Conservation (phyloP, 92 coral and sea anemone genomes). For the Porites evermanni region DNA sequence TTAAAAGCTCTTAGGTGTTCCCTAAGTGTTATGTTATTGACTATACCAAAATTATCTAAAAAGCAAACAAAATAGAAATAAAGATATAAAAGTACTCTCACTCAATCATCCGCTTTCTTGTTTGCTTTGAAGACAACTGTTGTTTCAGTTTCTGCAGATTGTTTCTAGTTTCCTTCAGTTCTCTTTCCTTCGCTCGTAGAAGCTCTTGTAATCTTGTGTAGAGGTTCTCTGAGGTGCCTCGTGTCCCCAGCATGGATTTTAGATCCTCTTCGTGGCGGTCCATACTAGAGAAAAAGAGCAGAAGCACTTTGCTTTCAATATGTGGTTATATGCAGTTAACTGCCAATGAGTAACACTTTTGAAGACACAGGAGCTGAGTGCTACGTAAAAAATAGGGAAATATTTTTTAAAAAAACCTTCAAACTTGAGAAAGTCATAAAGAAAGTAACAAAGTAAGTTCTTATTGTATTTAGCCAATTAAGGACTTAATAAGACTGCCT, state of each 20-base stretch:
- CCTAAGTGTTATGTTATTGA: background rate
- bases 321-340: no score
- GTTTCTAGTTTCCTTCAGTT: slow-evolving; percentile 58
- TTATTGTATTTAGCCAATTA: no score
- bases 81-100: slow-evolving; percentile 36
- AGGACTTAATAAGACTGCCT: no score
- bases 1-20: no score
- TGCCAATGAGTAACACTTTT: no score
- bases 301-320: background rate
- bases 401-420: no score
- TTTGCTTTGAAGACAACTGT: slow-evolving; percentile 80
- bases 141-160: slow-evolving; percentile 81
- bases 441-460: no score
- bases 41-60: background rate
- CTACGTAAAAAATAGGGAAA: no score
- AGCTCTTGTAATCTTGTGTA: slow-evolving; percentile 58
- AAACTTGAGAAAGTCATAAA: no score
- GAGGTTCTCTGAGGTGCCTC: slow-evolving; percentile 84
- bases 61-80: no score
- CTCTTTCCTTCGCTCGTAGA: slow-evolving; percentile 68
- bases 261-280: slow-evolving; percentile 95
- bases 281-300: slow-evolving; percentile 48
- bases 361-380: no score
- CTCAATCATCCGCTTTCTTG: slow-evolving; percentile 80
- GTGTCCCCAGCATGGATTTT: slow-evolving; percentile 76